Conservation (phyloP, 2,113 vertebrate genomes). For the Hippolais icterina region DNA sequence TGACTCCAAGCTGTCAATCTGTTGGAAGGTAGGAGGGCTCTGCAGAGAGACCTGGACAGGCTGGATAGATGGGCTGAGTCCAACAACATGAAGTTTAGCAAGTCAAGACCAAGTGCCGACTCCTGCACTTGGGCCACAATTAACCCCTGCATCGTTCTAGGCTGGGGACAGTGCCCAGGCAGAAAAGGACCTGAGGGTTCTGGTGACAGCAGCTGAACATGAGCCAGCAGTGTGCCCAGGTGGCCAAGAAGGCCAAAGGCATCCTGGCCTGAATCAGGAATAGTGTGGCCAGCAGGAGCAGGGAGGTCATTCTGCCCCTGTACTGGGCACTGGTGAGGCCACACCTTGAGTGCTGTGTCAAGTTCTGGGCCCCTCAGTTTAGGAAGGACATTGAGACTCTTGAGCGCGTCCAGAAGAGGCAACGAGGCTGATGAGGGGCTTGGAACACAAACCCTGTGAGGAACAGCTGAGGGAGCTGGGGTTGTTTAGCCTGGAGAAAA, state of each 20-base stretch:
- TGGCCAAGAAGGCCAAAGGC: neutral
- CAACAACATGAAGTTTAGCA: too few relatives aligned
- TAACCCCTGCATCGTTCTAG: too few relatives aligned
- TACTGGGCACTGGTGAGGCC: neutral
- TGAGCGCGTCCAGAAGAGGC: neutral
- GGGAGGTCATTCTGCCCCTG: neutral
- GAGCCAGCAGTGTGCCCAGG: neutral
- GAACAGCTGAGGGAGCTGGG: neutral
- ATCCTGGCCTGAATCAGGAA: neutral
- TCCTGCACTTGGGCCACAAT: neutral
- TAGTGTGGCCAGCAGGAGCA: neutral
- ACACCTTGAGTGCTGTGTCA: neutral
- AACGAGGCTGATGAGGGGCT: neutral
- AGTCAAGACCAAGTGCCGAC: neutral
- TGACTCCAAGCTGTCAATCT: neutral
- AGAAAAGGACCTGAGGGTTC: neutral
- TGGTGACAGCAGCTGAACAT: neutral
- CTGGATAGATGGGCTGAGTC: too few relatives aligned
- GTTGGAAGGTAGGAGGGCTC: neutral
- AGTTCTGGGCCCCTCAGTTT: neutral
- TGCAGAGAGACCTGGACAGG: neutral
- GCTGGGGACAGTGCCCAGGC: neutral
- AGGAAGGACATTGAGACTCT: neutral
- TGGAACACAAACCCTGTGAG: neutral
- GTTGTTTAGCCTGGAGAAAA: neutral